Evolutionary conservation across 2,797 vertebrate species (phyloP), one percentile per base, ranked within the genome.

Genomic region (Telmatherina bonti): DNA sequence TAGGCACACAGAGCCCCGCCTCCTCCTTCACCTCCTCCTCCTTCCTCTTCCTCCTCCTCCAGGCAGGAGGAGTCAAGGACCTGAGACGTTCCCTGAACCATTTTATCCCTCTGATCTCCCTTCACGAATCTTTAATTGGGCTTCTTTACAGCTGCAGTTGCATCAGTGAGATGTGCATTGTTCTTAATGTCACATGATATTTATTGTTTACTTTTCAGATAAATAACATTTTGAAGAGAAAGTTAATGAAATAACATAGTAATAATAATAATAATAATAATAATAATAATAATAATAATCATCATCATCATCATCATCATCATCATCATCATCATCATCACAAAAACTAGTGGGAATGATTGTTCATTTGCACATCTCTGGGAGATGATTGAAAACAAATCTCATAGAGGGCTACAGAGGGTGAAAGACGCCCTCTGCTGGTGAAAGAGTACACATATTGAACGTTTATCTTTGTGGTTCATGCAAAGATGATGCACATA

Each of bases 31-130:
- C 73, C 58, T 77, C 45, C 75, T 51, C 51, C 55, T 68, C 60
- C 70, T 59, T 75, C 61, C 67, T 79, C 55, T 68, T 66, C 70
- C 65, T 75, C 61, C 67, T 79, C 63, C 59, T 78, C 41, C 76
- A n/a, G 7, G 91, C 88, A 82, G 90, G 94, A 93, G 94, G 94
- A 91, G 92, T 91, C 90, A 88, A 79, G 83, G 16, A 82, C 89
- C 87, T 70, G 62, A 79, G 75, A 76, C 69, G 62, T 70, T 70
- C 72, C 52, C 55, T 72, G 18, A 45, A 79, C 78, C 65, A 57
- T 81, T 74, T 82, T 68, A 78, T 78, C 75, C 57, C 69, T 62
- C 73, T 73, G 20, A 76, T 85, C 81, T 77, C 72, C 35, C 66
- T 61, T 76, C 70, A 71, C 71, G 60, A 72, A 30, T 33, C 73